phyloP scores from a whole-genome alignment of 2,113 vertebrate genomes.

The Rattus norvegicus region GRCr8 NC_086027.1:116109501-116110000 shows the following conservation, averaged over 20 bases:
- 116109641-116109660: background rate
- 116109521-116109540: slow-evolving; percentile 26
- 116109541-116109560: slow-evolving; percentile 6
- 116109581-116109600: background rate
- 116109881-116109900: background rate
- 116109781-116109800: background rate
- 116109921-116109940: background rate
- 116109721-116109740: background rate
- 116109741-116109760: background rate
- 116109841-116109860: background rate
- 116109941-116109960: background rate
- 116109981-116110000: background rate
- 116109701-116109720: background rate
- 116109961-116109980: background rate
- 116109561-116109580: slow-evolving; percentile 23
- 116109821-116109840: background rate
- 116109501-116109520: slow-evolving; percentile 30
- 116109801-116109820: background rate
- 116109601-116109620: slow-evolving; percentile 53
- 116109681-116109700: background rate
- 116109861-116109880: background rate
- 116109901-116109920: background rate
- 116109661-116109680: background rate
- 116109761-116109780: background rate
- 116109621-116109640: slow-evolving; percentile 12